These are phyloP conservation scores for Graptemys geographica DNA, from an alignment of 2,797 vertebrate genomes.

Conservation along the genomic window DNA sequence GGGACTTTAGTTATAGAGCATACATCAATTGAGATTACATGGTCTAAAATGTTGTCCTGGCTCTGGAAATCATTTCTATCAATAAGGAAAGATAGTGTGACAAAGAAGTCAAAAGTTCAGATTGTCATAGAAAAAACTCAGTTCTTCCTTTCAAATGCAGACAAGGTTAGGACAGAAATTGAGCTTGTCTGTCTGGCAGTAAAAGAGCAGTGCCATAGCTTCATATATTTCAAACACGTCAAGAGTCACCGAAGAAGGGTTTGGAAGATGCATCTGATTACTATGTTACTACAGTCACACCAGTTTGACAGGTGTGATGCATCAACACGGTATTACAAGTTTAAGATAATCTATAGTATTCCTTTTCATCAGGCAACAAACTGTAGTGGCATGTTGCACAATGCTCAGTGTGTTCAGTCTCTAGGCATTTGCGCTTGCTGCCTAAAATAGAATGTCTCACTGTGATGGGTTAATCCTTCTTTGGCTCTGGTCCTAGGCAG, in stretches of 20 bases:
- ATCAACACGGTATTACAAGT: background rate
- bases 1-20: background rate
- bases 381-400: conserved; percentile 49
- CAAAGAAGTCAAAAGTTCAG: background rate
- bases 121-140: background rate
- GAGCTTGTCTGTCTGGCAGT: background rate
- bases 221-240: background rate
- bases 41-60: background rate
- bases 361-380: conserved; percentile 43
- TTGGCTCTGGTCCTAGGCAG: conserved; percentile 78
- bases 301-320: conserved; percentile 58
- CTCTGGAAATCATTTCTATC: background rate
- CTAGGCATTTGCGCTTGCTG: conserved; percentile 74
- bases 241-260: background rate
- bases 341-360: conserved; percentile 27
- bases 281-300: background rate
- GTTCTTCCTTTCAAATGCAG: background rate
- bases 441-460: conserved; percentile 84
- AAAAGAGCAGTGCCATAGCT: background rate
- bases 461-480: conserved; percentile 84
- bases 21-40: background rate
- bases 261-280: conserved; percentile 5
- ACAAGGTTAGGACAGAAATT: background rate
- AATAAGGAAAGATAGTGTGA: background rate
- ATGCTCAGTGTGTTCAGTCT: conserved; percentile 67